Evolutionary conservation across 2,113 vertebrate species (phyloP).

Genomic region (Setophaga petechia): DNA sequence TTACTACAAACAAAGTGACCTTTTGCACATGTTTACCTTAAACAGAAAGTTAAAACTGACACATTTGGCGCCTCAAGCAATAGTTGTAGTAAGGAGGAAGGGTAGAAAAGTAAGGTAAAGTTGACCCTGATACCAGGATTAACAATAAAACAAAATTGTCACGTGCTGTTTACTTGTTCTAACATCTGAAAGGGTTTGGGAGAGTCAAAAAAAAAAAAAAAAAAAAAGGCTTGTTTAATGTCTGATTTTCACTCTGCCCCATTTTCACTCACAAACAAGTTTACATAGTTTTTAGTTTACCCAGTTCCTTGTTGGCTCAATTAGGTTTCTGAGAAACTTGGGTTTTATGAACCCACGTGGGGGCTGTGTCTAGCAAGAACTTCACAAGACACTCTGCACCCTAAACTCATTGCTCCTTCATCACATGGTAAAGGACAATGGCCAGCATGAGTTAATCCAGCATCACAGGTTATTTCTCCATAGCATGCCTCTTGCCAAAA

Average conservation of each 20-base stretch:
- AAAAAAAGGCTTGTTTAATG: slow-evolving; percentile 25
- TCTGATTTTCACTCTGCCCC: slow-evolving; percentile 38
- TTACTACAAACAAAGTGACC: slow-evolving; percentile 46
- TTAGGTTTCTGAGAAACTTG: background rate
- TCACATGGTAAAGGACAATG: background rate
- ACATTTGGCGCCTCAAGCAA: slow-evolving; percentile 19
- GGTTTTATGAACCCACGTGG: background rate
- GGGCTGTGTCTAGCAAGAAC: background rate
- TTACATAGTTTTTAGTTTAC: background rate
- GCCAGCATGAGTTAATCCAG: background rate
- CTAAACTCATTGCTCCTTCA: background rate
- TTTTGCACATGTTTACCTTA: background rate
- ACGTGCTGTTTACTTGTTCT: slow-evolving; percentile 57
- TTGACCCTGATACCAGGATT: slow-evolving; percentile 54
- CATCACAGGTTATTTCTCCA: slow-evolving; percentile 21
- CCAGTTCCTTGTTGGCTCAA: background rate
- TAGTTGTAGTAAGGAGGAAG: slow-evolving; percentile 8
- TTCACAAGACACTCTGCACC: background rate
- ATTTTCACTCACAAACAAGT: slow-evolving; percentile 49
- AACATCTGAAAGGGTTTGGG: slow-evolving; percentile 70
- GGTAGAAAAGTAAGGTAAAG: slow-evolving; percentile 35
- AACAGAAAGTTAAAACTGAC: slow-evolving; percentile 65
- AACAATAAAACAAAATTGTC: slow-evolving; percentile 52
- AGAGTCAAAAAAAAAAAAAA: background rate
- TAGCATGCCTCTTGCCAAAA: background rate